phyloP scores from a whole-genome alignment of 2,113 vertebrate species.

The Mustelus asterias region DNA sequence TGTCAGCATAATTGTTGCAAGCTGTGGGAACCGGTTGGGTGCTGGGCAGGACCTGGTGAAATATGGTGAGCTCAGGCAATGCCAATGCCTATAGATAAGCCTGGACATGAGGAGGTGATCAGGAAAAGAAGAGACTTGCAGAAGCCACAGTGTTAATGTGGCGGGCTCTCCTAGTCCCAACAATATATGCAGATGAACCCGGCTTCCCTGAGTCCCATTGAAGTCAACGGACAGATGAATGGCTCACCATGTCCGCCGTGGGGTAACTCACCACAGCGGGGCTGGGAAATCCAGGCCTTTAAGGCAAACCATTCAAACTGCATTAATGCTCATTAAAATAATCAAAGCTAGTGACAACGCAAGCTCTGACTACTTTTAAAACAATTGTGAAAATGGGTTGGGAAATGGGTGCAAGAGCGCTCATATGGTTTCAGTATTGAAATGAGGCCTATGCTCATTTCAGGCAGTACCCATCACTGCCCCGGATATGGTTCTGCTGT shows the following conservation, averaged over 20 bases:
- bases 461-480: neutral
- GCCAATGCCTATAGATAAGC: neutral
- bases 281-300: too few relatives aligned
- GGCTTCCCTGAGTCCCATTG: too few relatives aligned
- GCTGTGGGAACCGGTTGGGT: too few relatives aligned
- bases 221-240: too few relatives aligned
- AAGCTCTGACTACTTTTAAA: neutral
- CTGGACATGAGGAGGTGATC: neutral
- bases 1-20: neutral
- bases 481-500: neutral
- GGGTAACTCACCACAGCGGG: too few relatives aligned
- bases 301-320: too few relatives aligned
- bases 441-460: neutral
- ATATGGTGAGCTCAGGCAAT: neutral
- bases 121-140: too few relatives aligned
- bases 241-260: too few relatives aligned
- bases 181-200: too few relatives aligned
- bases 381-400: neutral
- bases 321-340: too few relatives aligned
- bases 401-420: neutral
- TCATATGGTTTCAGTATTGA: neutral
- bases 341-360: too few relatives aligned
- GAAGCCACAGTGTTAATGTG: too few relatives aligned
- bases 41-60: neutral
- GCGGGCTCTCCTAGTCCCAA: neutral